Conservation (phyloP, 2,113 vertebrate genomes). For the Myotis lucifugus region DNA sequence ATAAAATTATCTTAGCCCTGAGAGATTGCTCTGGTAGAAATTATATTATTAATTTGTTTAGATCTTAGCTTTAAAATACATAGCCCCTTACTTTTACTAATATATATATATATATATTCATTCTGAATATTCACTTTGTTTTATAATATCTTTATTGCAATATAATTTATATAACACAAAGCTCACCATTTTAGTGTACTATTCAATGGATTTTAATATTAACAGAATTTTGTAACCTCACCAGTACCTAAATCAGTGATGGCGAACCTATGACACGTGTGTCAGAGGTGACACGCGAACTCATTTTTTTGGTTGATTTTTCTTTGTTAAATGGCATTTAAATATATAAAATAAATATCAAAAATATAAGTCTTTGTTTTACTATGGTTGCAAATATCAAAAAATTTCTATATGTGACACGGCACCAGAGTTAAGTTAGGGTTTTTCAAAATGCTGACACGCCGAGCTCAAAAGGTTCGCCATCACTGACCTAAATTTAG, state of each 20-base stretch:
- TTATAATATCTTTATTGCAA: background rate
- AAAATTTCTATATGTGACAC: too few relatives aligned
- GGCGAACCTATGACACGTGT: too few relatives aligned
- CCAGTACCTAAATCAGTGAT: background rate
- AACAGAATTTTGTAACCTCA: background rate
- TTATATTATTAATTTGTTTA: background rate
- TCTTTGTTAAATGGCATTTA: too few relatives aligned
- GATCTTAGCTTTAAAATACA: conserved; percentile 1
- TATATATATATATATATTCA: background rate
- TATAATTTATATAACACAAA: background rate
- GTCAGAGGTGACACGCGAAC: too few relatives aligned
- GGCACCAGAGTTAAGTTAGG: too few relatives aligned
- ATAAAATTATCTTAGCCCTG: background rate
- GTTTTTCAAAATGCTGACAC: too few relatives aligned
- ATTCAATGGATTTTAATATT: background rate
- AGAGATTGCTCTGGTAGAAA: background rate
- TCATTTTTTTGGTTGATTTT: too few relatives aligned
- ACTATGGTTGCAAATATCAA: too few relatives aligned
- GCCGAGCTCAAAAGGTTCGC: too few relatives aligned
- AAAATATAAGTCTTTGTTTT: too few relatives aligned
- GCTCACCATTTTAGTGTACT: background rate
- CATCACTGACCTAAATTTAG: background rate
- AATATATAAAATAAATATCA: too few relatives aligned
- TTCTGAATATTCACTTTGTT: background rate
- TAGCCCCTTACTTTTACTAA: background rate